Evolutionary conservation across 2,113 vertebrate species (phyloP), one percentile per base, ranked within the genome.

Genomic region (Mormyrus lacerda): DNA sequence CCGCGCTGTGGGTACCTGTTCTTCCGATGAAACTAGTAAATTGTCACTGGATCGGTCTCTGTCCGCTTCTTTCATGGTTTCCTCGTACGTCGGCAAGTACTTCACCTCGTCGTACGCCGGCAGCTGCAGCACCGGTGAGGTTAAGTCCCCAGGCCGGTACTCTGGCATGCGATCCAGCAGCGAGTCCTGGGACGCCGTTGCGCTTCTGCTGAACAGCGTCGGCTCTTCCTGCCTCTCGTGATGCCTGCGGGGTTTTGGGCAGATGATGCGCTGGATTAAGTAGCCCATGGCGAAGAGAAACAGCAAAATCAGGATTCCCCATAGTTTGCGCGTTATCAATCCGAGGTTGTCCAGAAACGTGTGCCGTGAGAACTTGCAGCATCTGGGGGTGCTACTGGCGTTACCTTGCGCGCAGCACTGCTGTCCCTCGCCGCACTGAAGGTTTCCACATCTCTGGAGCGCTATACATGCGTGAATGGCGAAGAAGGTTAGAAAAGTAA

Each of bases 31-130:
- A 21, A n/a, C 69, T 89, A 95, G 88, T 90, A 95, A 89, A 89
- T 94, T 91, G 0, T 95, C 94, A n/a, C 94, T 94, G 21, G 95
- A 95, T 1, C 93, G 93, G 93, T 95, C 95, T 50, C 94, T 92
- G 91, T 93, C 93, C 93, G 95, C 95, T 91, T 97, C 95, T 91
- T 95, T 95, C 97, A 98, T 96, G 94, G 96, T 98, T 73, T 99
- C 98, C 93, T 98, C 97, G 45, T 99, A 99, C 82, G 97, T 98
- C 87, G 98, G 98, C 90, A 99, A 91, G 58, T 98, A 95, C 90
- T 98, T 98, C 89, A 99, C 97, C 94, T 98, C 96, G 69, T 99
- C 98, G 93, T 99, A 99, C 88, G 96, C 95, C 19, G 98, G 98
- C 91, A 98, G 96, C 92, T 95, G 96, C 87, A 95, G 92, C 51